A percentile compares a stretch with the other conserved stretches of the same genome.
Evolutionary conservation across 2,113 vertebrate genomes (phyloP).

Genomic region (Illadopsis cleaveri): DNA sequence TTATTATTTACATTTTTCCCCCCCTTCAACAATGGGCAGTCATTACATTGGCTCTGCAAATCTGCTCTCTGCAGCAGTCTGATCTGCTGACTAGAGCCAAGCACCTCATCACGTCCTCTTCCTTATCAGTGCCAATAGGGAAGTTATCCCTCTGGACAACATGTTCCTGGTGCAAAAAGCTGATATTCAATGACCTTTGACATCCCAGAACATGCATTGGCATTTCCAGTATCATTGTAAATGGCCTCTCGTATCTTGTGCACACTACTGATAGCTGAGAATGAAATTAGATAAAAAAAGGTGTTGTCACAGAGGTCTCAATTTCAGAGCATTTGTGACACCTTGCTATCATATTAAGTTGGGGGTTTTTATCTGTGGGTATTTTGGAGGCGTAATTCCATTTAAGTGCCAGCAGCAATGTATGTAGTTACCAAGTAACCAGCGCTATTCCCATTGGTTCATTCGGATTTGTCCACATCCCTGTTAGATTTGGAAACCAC

Average conservation of each 20-base stretch:
- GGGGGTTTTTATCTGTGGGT: fast-evolving
- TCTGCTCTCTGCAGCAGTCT: not conserved
- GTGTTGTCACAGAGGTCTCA: not conserved
- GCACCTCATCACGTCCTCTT: not conserved
- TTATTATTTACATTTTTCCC: not conserved
- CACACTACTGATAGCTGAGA: not conserved
- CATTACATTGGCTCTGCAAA: fast-evolving
- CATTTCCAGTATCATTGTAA: not conserved
- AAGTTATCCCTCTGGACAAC: not conserved
- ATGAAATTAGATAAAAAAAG: not conserved
- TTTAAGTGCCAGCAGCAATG: not conserved
- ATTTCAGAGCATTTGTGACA: not conserved
- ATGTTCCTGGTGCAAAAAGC: not conserved
- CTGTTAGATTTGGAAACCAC: not conserved
- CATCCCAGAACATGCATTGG: not conserved
- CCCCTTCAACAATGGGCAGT: not conserved
- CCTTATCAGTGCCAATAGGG: not conserved
- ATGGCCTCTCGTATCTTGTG: not conserved
- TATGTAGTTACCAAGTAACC: not conserved
- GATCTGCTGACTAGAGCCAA: not conserved
- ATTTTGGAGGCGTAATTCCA: not conserved
- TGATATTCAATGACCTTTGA: not conserved
- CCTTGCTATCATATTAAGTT: not conserved
- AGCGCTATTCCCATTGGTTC: not conserved
- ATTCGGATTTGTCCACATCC: not conserved